Conservation (phyloP, 2,888 invertebrate genomes). For the Hydropsyche betteni region DNA sequence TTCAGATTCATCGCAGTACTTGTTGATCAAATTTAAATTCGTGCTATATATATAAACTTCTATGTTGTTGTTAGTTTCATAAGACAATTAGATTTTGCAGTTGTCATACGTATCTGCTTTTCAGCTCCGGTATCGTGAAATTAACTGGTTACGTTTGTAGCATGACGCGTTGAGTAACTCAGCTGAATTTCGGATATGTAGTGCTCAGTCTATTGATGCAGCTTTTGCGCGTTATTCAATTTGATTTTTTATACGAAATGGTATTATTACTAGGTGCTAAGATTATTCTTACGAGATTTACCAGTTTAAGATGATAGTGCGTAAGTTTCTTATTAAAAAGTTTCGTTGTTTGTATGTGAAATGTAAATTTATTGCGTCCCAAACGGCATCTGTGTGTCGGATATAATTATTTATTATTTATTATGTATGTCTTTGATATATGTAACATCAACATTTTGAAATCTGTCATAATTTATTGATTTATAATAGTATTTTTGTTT, state of each 20-base stretch:
- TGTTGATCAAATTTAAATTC: constrained; percentile 3
- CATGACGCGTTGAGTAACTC: too few relatives aligned
- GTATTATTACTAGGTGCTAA: constrained; percentile 41
- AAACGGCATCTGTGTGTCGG: too few relatives aligned
- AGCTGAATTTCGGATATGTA: too few relatives aligned
- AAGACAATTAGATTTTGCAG: constrained; percentile 6
- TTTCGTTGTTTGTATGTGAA: constrained; percentile 24
- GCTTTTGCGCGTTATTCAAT: constrained; percentile 48
- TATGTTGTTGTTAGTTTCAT: constrained; percentile 38
- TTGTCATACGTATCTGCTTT: too few relatives aligned
- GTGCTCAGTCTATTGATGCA: constrained; percentile 14
- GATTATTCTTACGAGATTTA: constrained; percentile 29
- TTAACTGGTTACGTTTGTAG: too few relatives aligned
- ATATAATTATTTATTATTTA: too few relatives aligned
- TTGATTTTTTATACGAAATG: constrained; percentile 51
- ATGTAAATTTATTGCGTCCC: constrained; percentile 30
- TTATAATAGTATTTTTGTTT: not conserved
- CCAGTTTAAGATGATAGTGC: constrained; percentile 34
- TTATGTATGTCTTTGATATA: not conserved
- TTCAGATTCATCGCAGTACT: not conserved
- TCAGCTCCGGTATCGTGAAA: too few relatives aligned
- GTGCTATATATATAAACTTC: constrained; percentile 9
- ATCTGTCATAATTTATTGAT: not conserved
- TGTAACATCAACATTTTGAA: not conserved
- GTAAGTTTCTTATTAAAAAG: constrained; percentile 7